A percentile compares a stretch with the other conserved stretches of the same genome.
phyloP scores from a whole-genome alignment of 2,888 invertebrate species.

The Microctonus hyperodae region DNA sequence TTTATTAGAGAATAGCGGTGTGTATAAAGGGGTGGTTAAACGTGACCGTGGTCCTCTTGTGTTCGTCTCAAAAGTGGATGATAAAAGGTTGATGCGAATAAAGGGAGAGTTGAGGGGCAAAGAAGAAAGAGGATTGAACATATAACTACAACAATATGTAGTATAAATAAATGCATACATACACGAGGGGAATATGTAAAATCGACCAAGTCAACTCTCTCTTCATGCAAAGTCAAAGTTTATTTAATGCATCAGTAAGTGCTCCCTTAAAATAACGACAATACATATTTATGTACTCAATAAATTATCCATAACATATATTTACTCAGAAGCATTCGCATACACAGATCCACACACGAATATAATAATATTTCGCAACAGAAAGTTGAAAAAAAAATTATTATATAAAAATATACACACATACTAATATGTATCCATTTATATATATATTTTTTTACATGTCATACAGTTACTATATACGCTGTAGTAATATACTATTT shows the following conservation, averaged over 20 bases:
- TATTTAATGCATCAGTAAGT: conserved; percentile 58
- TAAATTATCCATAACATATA: not conserved
- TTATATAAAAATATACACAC: not conserved
- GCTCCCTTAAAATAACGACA: conserved; percentile 38
- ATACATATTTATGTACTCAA: not conserved
- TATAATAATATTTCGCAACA: not conserved
- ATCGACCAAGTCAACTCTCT: conserved; percentile 40
- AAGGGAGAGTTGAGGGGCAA: conserved; percentile 23
- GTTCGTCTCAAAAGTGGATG: conserved; percentile 32
- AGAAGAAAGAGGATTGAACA: not conserved
- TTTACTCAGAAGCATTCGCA: too few species aligned
- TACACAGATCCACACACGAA: not conserved
- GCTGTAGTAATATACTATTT: conserved; percentile 27
- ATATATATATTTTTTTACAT: conserved; percentile 21
- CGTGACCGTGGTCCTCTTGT: conserved; percentile 16
- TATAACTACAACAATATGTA: not conserved
- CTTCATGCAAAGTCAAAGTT: conserved; percentile 51
- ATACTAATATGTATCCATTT: conserved; percentile 12
- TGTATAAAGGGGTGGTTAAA: conserved; percentile 32
- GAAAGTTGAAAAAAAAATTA: not conserved
- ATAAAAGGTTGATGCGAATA: conserved; percentile 27
- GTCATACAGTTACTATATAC: conserved; percentile 11
- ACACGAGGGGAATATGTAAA: conserved; percentile 50
- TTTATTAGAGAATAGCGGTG: conserved; percentile 43
- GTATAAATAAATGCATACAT: not conserved